Evolutionary conservation across 2,113 vertebrate genomes (phyloP), one percentile per base, ranked within the genome.

Genomic region (Okapia johnstoni): DNA sequence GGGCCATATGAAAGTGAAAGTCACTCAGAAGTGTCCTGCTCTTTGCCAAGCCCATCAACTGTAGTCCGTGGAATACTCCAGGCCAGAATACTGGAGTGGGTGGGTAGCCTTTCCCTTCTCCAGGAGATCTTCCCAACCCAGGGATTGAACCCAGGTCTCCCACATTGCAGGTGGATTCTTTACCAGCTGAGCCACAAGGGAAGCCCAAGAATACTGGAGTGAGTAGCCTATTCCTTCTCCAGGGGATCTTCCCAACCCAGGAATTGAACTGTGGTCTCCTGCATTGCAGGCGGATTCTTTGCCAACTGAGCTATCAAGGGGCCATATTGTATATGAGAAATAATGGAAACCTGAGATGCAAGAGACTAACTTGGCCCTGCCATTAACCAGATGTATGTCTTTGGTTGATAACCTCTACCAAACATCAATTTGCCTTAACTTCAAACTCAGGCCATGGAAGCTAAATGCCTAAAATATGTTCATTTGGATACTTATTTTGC

Each of bases 401-500:
- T 93, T 88, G n/a, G 25, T 17, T 88, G 25, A 48, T 88, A 40
- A 87, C 19, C 5, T 94, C 66, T 5, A 21, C 54, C 54, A 85
- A 13, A 26, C 30, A 90, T 94, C 10, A 52, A 86, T 50, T 63
- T 63, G 57, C 73, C 40, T 92, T 55, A 90, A 93, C 87, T 92
- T 66, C 73, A 83, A 93, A 80, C 40, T 36, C 54, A 95, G 43
- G 13, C 88, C n/a, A 11, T n/a, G 17, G 28, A 21, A 90, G 23
- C n/a, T 60, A 55, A 55, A 3, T 91, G 26, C 25, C 43, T 92
- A 90, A 92, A 84, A 93, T 50, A 60, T 40, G 3, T 87, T 91
- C 25, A 85, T 66, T 84, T 94, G 55, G 76, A 73, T 93, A 63
- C 61, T 91, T 85, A 90, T 84, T 97, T 96, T 88, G 93, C 11